These are phyloP conservation scores for Numenius arquata DNA, from an alignment of 2,113 vertebrate genomes.

Conservation along the genomic window DNA sequence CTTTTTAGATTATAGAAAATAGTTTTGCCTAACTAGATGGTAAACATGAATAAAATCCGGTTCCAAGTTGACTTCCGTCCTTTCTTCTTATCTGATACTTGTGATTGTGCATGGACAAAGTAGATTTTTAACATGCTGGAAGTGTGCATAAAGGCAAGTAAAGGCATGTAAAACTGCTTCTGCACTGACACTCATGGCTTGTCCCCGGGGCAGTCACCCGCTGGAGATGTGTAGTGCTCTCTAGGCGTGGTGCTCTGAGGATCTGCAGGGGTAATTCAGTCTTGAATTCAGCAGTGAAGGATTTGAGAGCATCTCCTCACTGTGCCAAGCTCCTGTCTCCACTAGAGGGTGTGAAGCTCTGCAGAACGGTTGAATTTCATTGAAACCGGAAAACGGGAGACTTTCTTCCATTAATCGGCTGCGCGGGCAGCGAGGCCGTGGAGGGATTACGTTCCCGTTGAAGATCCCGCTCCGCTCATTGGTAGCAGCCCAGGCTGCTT, in stretches of 20 bases:
- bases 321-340: not conserved
- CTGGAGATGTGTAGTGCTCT: not conserved
- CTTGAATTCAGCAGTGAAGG: not conserved
- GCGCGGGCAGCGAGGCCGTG: accelerated
- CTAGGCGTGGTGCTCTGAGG: not conserved
- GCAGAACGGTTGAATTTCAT: not conserved
- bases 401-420: not conserved
- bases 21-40: not conserved
- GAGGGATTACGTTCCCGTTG: not conserved
- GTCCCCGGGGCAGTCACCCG: not conserved
- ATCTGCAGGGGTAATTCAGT: no score
- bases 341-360: conserved; percentile 50
- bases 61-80: not conserved
- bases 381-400: not conserved
- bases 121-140: not conserved
- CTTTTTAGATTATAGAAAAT: not conserved
- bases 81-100: not conserved
- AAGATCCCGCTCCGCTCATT: not conserved
- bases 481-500: not conserved
- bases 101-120: accelerated
- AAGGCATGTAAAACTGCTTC: not conserved
- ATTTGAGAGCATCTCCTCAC: not conserved
- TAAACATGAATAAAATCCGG: not conserved
- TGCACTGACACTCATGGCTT: not conserved
- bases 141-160: not conserved